Evolutionary conservation across 2,113 vertebrate genomes (phyloP).

Genomic region (Zosterops lateralis): DNA sequence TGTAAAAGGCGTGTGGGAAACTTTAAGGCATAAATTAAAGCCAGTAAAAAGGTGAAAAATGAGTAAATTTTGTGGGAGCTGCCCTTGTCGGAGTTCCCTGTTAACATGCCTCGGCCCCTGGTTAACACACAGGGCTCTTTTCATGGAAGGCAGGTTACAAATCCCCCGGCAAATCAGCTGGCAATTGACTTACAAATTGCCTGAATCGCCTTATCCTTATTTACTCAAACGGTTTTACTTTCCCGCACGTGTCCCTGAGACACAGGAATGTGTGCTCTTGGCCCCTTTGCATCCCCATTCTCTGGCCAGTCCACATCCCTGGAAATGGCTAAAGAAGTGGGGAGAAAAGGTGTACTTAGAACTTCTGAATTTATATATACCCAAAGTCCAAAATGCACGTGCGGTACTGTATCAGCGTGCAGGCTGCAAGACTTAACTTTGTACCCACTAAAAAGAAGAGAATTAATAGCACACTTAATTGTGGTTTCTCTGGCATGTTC

Average conservation of each 20-base stretch:
- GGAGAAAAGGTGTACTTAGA: accelerated
- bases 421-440: background rate
- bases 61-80: background rate
- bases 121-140: background rate
- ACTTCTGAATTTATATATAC: background rate
- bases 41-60: background rate
- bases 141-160: constrained; percentile 2
- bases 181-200: constrained; percentile 1
- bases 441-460: background rate
- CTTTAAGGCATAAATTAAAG: background rate
- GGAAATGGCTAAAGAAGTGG: background rate
- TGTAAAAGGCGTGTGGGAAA: background rate
- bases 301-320: background rate
- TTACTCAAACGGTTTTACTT: background rate
- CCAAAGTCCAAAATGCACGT: background rate
- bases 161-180: background rate
- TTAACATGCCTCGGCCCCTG: background rate
- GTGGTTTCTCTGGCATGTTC: background rate
- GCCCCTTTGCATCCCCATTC: background rate
- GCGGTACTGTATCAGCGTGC: background rate
- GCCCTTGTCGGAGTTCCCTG: accelerated
- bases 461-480: background rate
- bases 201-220: background rate
- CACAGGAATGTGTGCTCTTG: background rate
- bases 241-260: background rate